Conservation (phyloP, 2,888 invertebrate genomes). For the Andrena bicolor region DNA sequence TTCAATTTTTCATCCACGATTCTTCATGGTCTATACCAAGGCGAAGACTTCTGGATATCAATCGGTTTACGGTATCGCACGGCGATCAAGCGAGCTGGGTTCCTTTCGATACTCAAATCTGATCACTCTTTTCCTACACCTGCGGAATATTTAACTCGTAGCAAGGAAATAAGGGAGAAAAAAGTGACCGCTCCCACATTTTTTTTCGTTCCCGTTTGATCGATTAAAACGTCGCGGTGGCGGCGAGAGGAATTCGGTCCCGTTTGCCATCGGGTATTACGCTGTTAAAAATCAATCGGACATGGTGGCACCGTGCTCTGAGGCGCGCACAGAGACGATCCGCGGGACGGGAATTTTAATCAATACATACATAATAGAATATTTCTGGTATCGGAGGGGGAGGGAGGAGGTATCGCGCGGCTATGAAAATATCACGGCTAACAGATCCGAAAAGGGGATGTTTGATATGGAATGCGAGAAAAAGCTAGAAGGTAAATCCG, state of each 20-base stretch:
- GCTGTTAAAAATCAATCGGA: slow-evolving; percentile 59
- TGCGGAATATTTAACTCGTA: background rate
- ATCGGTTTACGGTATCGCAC: background rate
- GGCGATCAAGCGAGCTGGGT: background rate
- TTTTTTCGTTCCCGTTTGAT: slow-evolving; percentile 8
- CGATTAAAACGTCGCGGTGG: slow-evolving; percentile 25
- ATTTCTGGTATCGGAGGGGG: slow-evolving; percentile 28
- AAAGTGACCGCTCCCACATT: background rate
- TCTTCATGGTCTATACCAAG: background rate
- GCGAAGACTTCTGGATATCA: background rate
- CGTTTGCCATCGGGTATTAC: slow-evolving; percentile 28
- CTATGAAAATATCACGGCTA: slow-evolving; percentile 56
- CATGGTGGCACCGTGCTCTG: background rate
- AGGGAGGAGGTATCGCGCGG: slow-evolving; percentile 28
- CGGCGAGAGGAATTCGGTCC: slow-evolving; percentile 23
- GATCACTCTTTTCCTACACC: background rate
- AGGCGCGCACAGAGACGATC: slow-evolving; percentile 18
- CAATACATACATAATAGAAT: slow-evolving; percentile 59
- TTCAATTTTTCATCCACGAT: background rate
- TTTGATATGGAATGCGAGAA: slow-evolving; percentile 63
- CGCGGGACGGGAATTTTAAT: slow-evolving; percentile 47
- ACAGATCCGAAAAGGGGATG: slow-evolving; percentile 50
- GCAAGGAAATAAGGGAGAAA: background rate
- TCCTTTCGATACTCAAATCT: background rate
- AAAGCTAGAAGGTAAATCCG: slow-evolving; percentile 63